Evolutionary conservation across 1,140 invertebrate genomes (phyloP).

Genomic region (Paralvinella palmiformis): DNA sequence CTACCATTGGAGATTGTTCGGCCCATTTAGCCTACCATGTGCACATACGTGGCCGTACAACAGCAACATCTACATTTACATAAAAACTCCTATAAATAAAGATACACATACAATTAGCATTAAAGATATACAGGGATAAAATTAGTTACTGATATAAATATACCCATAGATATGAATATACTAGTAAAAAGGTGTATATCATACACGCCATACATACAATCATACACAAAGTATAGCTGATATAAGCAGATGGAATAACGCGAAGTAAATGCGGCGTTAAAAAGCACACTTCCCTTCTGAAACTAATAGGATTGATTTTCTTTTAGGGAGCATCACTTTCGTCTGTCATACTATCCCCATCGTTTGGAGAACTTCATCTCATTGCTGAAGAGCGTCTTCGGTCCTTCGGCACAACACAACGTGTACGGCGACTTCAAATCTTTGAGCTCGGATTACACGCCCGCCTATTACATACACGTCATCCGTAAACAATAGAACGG

Average conservation of each 20-base stretch:
- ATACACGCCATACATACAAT: background rate
- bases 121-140: too few species aligned
- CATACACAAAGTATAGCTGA: background rate
- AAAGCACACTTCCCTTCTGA: background rate
- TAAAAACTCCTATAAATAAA: too few species aligned
- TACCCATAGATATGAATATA: too few species aligned
- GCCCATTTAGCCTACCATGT: too few species aligned
- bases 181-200: background rate
- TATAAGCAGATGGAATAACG: background rate
- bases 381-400: slow-evolving; percentile 68
- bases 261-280: background rate
- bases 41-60: too few species aligned
- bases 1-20: too few species aligned
- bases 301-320: slow-evolving; percentile 21
- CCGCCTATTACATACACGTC: slow-evolving; percentile 78
- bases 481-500: slow-evolving; percentile 59
- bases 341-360: slow-evolving; percentile 80
- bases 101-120: too few species aligned
- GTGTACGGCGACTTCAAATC: slow-evolving; percentile 77
- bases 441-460: slow-evolving; percentile 53
- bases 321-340: slow-evolving; percentile 63
- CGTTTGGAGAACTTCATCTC: slow-evolving; percentile 63
- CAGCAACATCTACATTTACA: too few species aligned
- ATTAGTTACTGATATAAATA: too few species aligned
- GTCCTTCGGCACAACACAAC: slow-evolving; percentile 58